phyloP scores from a whole-genome alignment of 1,140 invertebrate species.

The Caerostris darwini region DNA sequence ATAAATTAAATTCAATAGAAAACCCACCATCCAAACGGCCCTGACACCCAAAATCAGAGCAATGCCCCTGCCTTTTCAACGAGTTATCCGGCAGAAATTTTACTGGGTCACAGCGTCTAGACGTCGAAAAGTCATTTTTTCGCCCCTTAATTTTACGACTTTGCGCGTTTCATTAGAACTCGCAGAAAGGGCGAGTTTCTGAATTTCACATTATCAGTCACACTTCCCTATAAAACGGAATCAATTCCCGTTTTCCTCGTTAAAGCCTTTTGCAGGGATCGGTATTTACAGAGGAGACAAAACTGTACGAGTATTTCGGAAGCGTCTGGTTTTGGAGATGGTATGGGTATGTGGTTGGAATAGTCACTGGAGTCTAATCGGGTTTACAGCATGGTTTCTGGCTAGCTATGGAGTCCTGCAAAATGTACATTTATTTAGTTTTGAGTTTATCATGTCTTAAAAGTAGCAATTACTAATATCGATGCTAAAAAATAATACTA shows the following conservation, averaged over 20 bases:
- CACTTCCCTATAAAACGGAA: conserved; percentile 17
- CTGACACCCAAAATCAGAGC: conserved; percentile 39
- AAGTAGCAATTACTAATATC: too few species aligned
- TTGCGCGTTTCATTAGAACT: conserved; percentile 23
- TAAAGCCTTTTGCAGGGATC: too few species aligned
- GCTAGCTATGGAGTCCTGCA: too few species aligned
- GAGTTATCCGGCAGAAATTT: conserved; percentile 20
- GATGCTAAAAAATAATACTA: too few species aligned
- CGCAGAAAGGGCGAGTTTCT: not conserved
- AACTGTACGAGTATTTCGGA: not conserved
- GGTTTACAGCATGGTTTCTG: too few species aligned
- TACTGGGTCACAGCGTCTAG: conserved; percentile 65
- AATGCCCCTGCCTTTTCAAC: not conserved
- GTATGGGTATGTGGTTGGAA: not conserved
- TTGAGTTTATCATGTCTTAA: too few species aligned
- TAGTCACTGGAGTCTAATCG: not conserved
- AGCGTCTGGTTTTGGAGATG: not conserved
- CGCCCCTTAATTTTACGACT: conserved; percentile 13
- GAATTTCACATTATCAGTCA: conserved; percentile 38
- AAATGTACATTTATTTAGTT: too few species aligned
- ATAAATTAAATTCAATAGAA: conserved; percentile 4
- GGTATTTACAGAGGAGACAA: conserved; percentile 6
- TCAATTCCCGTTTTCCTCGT: not conserved
- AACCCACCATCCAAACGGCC: conserved; percentile 18
- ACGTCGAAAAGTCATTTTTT: conserved; percentile 42